Evolutionary conservation across 2,113 vertebrate species (phyloP).

Genomic region (Platanista minor): DNA sequence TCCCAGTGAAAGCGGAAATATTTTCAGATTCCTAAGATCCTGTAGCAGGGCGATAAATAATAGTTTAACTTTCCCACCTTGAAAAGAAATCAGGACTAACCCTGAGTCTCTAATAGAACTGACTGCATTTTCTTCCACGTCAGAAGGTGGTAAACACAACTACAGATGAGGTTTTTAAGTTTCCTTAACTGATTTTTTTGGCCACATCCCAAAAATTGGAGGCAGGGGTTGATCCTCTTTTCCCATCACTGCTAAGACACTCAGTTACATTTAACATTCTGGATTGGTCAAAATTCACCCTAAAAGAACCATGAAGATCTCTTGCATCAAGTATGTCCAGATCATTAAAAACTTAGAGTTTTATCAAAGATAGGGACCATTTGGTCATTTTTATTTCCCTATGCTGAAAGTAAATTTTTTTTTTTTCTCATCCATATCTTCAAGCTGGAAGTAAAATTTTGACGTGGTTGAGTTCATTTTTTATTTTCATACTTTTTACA

Average conservation of each 20-base stretch:
- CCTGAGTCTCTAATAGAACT: slow-evolving; percentile 8
- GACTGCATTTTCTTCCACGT: slow-evolving; percentile 26
- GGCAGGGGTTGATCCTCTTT: neutral
- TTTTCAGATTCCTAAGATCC: slow-evolving; percentile 26
- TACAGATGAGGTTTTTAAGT: neutral
- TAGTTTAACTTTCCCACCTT: slow-evolving; percentile 31
- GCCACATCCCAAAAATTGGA: neutral
- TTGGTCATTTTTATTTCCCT: neutral
- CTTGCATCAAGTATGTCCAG: neutral
- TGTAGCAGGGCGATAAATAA: slow-evolving; percentile 32
- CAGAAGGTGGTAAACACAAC: neutral
- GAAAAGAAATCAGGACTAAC: slow-evolving; percentile 37
- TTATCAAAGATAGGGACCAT: neutral
- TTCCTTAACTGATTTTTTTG: slow-evolving; percentile 1
- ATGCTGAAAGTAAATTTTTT: neutral
- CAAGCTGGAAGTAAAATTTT: neutral
- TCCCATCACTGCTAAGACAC: neutral
- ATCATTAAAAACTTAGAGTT: neutral
- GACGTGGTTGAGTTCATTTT: neutral
- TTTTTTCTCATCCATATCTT: neutral
- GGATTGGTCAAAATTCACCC: slow-evolving; percentile 10
- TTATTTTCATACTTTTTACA: neutral
- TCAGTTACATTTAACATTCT: slow-evolving; percentile 37
- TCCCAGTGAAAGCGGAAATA: slow-evolving; percentile 15
- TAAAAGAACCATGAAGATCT: neutral